Evolutionary conservation across 1,140 invertebrate genomes (phyloP).

Genomic region (Paraescarpia echinospica): DNA sequence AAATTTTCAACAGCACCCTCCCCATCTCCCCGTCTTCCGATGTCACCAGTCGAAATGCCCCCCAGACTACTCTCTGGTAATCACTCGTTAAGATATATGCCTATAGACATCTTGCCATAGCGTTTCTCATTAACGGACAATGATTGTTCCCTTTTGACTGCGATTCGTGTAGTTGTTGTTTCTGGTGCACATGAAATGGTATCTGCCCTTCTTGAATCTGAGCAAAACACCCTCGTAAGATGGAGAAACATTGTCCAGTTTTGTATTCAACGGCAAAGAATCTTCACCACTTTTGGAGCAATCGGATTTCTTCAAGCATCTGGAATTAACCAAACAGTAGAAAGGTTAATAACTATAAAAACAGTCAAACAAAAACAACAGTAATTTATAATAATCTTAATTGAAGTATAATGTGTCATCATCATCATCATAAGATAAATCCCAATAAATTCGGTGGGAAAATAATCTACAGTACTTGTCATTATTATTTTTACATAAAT

Average conservation of each 20-base stretch:
- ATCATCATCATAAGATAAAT: no score
- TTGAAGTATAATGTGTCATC: neutral
- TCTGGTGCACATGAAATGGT: slow-evolving; percentile 54
- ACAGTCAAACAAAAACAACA: neutral
- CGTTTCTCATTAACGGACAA: slow-evolving; percentile 10
- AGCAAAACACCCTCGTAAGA: slow-evolving; percentile 52
- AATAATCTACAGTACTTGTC: no score
- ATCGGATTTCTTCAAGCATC: slow-evolving; percentile 20
- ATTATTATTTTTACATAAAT: no score
- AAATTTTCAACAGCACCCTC: no score
- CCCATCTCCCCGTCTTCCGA: no score
- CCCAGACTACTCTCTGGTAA: no score
- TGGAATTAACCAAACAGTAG: slow-evolving; percentile 6
- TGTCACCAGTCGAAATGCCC: no score
- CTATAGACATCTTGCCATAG: neutral
- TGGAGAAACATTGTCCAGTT: slow-evolving; percentile 54
- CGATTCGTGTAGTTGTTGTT: slow-evolving; percentile 59
- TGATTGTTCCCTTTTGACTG: slow-evolving; percentile 53
- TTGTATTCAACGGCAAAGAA: slow-evolving; percentile 38
- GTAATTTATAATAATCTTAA: neutral
- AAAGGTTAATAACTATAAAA: neutral
- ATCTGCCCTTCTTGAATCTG: slow-evolving; percentile 46
- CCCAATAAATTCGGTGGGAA: no score
- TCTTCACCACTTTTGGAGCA: slow-evolving; percentile 21
- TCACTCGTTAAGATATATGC: no score